Percentiles rank a stretch among this genome's conserved stretches.
Evolutionary conservation across 2,797 vertebrate genomes (phyloP).

Genomic region (Anolis apletophallus): DNA sequence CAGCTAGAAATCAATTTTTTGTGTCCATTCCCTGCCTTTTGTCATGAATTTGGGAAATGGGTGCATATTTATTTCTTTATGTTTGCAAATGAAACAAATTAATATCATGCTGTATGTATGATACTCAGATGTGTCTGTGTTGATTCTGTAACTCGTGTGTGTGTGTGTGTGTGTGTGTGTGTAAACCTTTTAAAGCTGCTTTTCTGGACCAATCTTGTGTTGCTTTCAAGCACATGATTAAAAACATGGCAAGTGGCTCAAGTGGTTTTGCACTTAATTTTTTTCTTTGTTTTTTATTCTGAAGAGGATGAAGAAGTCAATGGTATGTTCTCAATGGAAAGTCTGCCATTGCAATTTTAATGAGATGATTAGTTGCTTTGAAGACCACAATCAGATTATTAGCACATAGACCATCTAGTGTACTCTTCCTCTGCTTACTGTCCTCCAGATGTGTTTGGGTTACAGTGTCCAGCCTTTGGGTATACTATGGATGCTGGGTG

Average conservation of each 20-base stretch:
- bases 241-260: neutral
- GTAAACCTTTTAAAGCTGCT: neutral
- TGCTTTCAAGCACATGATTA: neutral
- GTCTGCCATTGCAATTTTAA: conserved; percentile 17
- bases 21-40: too few species aligned
- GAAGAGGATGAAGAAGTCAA: neutral
- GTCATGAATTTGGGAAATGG: neutral
- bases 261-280: neutral
- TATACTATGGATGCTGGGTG: neutral
- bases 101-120: too few species aligned
- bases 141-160: too few species aligned
- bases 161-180: neutral
- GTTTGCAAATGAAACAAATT: too few species aligned
- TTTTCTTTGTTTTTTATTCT: neutral
- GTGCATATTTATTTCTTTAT: too few species aligned
- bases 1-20: too few species aligned
- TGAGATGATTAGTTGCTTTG: conserved; percentile 17
- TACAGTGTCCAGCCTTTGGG: neutral
- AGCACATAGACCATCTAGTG: conserved; percentile 51
- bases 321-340: neutral
- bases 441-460: neutral
- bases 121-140: too few species aligned
- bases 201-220: neutral
- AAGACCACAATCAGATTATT: conserved; percentile 50
- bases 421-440: neutral